Evolutionary conservation across 2,797 vertebrate genomes (phyloP).

Genomic region (Oophaga sylvatica): DNA sequence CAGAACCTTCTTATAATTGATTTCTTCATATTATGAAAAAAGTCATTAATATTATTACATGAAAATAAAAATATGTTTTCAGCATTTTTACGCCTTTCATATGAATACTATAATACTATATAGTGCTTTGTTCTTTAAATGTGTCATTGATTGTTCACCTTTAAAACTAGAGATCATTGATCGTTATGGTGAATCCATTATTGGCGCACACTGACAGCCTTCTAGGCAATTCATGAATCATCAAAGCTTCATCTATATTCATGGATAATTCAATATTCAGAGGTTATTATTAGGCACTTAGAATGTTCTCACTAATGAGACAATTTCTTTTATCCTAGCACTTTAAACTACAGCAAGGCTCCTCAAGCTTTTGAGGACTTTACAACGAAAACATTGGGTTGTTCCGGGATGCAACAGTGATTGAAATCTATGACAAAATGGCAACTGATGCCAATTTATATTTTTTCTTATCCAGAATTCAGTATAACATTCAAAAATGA

Average conservation of each 20-base stretch:
- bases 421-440: background rate
- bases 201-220: constrained; percentile 6
- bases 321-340: background rate
- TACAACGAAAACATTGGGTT: background rate
- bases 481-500: background rate
- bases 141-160: background rate
- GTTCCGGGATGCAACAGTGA: background rate
- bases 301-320: background rate
- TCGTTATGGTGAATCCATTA: background rate
- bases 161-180: constrained; percentile 2
- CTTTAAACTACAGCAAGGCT: background rate
- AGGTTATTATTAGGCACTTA: background rate
- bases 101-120: no score
- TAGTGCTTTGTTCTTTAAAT: no score
- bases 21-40: no score
- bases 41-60: no score
- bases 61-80: no score
- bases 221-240: constrained; percentile 5
- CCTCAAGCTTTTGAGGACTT: background rate
- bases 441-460: background rate
- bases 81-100: no score
- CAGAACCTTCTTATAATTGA: no score
- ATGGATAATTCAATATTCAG: background rate
- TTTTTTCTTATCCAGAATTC: background rate
- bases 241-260: constrained; percentile 6